phyloP scores from a whole-genome alignment of 2,797 vertebrate genomes.

The Karalla daura region DNA sequence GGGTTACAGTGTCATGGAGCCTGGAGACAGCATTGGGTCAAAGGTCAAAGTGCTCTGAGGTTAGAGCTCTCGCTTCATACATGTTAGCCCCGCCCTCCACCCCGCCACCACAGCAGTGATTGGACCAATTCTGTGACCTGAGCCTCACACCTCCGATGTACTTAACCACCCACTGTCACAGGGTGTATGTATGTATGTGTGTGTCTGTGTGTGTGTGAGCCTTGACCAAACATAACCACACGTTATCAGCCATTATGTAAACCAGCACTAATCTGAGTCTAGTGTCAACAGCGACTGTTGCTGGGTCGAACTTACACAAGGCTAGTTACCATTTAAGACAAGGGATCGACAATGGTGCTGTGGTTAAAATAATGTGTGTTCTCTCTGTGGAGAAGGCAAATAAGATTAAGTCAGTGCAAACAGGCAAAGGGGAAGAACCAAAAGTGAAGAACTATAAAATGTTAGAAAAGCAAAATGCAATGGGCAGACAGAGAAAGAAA shows the following conservation, averaged over 20 bases:
- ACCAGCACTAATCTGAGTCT: conserved; percentile 68
- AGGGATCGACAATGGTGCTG: conserved; percentile 16
- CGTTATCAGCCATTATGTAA: conserved; percentile 75
- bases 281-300: conserved; percentile 65
- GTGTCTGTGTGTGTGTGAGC: conserved; percentile 29
- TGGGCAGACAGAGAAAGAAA: too few species aligned
- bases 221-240: conserved; percentile 55
- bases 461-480: neutral
- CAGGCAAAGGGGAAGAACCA: neutral
- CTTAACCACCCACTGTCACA: conserved; percentile 40
- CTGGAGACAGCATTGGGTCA: conserved; percentile 48
- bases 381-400: conserved; percentile 24
- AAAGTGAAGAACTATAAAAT: neutral
- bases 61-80: conserved; percentile 38
- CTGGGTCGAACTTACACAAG: conserved; percentile 52
- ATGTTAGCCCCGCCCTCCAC: conserved; percentile 30
- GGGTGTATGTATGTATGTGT: conserved; percentile 24
- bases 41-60: conserved; percentile 58
- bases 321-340: conserved; percentile 33
- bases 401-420: conserved; percentile 32
- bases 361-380: conserved; percentile 17
- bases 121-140: conserved; percentile 63
- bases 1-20: conserved; percentile 41
- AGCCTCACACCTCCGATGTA: conserved; percentile 56
- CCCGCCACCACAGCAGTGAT: conserved; percentile 38